phyloP scores from a whole-genome alignment of 1,140 invertebrate genomes.

The Lepidostoma basale region DNA sequence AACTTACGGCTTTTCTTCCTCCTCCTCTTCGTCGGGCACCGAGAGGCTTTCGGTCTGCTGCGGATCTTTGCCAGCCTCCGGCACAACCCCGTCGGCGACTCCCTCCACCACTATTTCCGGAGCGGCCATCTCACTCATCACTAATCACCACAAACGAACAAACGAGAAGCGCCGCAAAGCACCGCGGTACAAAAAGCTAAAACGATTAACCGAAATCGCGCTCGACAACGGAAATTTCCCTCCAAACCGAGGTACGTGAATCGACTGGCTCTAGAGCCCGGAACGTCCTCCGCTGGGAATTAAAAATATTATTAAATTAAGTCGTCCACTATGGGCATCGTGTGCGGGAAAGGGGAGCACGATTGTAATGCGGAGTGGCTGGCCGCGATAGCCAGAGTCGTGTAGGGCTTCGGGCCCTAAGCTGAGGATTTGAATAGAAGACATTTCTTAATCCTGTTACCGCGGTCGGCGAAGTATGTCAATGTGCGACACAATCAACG shows the following conservation, averaged over 20 bases:
- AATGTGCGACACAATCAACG: neutral
- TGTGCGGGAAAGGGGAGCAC: slow-evolving; percentile 24
- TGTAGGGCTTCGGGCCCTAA: slow-evolving; percentile 39
- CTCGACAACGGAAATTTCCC: slow-evolving; percentile 48
- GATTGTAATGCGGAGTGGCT: neutral
- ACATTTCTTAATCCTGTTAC: slow-evolving; percentile 45
- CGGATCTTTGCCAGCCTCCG: slow-evolving; percentile 44
- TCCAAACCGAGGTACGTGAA: slow-evolving; percentile 46
- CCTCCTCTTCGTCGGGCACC: slow-evolving; percentile 42
- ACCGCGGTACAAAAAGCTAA: slow-evolving; percentile 44
- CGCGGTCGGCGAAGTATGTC: slow-evolving; percentile 22
- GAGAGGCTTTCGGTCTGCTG: slow-evolving; percentile 45
- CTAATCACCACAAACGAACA: slow-evolving; percentile 28
- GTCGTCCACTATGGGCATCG: slow-evolving; percentile 49
- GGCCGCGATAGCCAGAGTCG: neutral
- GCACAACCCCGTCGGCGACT: slow-evolving; percentile 45
- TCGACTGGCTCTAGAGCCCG: slow-evolving; percentile 49
- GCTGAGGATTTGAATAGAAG: slow-evolving; percentile 40
- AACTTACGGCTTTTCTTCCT: slow-evolving; percentile 54
- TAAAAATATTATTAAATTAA: slow-evolving; percentile 62
- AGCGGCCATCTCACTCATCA: slow-evolving; percentile 51
- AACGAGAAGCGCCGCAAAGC: too few relatives aligned
- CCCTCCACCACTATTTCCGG: slow-evolving; percentile 52
- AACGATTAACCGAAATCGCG: slow-evolving; percentile 28
- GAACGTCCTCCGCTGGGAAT: slow-evolving; percentile 26